Base-by-base conservation (phyloP, 2,797 vertebrate genomes). In the Adelosebastes latens region DNA sequence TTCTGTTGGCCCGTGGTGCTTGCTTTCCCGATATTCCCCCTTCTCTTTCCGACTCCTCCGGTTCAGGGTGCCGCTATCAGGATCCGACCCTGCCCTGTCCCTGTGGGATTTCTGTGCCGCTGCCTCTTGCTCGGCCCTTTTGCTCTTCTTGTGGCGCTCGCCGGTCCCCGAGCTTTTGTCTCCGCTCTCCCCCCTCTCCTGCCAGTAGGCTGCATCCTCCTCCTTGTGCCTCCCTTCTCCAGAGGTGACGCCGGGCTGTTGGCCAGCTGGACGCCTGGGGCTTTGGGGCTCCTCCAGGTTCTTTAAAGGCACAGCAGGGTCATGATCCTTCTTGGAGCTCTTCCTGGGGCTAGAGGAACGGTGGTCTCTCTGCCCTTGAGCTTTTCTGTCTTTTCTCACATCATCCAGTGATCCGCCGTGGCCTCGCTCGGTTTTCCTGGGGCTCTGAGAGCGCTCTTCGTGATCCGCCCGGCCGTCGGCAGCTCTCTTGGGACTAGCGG, bases 291-390 rank as follows among this genome's bases (percentile, higher is more conserved):
- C 95, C 22, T 93, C 93, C 18, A 27, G 70, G 78, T 88, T 89
- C 81, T 77, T 87, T 68, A 82, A 77, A 5, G 63, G n/a, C 0
- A 66, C 77, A 4, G 76, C 71, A 3, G 80, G 55, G 20, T 94
- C 93, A 0, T 79, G 83, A 6, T 96, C 96, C 59, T 85, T 93
- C 74, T 91, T 75, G 1, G 91, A 89, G 81, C 83, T 88, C 90
- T 96, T 96, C 25, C 88, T 96, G 3, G 97, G 97, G 90, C 97
- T 97, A 0, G 92, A 84, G 70, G 97, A 95, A 68, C 20, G 86
- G 36, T 83, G 82, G 72, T 91, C 94, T 53, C 85, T 77, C 58
- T 77, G 87, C 16, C 66, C 75, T 20, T 91, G 7, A 56, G 22
- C 0, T 58, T 68, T 77, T 49, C 75, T 91, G 87, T 77, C 91